Conservation (phyloP, 2,113 vertebrate species). For the Limnothrissa miodon region DNA sequence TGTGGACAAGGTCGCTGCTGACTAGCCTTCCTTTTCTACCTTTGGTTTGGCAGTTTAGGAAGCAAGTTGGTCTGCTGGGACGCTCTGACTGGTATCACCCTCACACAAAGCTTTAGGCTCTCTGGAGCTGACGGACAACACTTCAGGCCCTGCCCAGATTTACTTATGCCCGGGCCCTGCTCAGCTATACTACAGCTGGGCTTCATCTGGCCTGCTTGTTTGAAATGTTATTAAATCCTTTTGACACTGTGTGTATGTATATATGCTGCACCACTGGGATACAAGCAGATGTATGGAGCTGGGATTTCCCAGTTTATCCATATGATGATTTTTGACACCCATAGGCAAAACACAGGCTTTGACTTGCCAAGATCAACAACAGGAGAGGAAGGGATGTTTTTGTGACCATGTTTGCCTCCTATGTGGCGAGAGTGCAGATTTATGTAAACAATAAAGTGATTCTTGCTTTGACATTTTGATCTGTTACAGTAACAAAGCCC, state of each 20-base stretch:
- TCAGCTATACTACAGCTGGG: neutral
- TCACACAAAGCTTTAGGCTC: neutral
- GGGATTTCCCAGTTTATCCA: neutral
- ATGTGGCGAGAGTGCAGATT: neutral
- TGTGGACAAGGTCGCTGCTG: neutral
- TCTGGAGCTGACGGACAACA: neutral
- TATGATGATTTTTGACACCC: neutral
- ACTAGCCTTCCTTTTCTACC: neutral
- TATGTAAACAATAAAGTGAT: neutral
- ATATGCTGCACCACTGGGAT: neutral
- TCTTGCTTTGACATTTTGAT: constrained; percentile 12
- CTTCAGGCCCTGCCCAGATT: neutral
- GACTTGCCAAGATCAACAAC: neutral
- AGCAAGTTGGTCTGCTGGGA: neutral
- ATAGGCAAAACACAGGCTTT: neutral
- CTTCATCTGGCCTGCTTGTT: neutral
- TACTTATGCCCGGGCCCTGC: too few species aligned
- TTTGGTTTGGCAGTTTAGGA: neutral
- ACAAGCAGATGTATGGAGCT: neutral
- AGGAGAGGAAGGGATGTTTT: neutral
- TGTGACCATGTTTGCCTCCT: neutral
- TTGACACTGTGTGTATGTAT: neutral
- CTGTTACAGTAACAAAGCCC: neutral
- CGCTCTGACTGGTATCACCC: neutral
- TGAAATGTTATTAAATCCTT: neutral